Evolutionary conservation across 2,113 vertebrate species (phyloP), one percentile per base, ranked within the genome.

Genomic region (Trematocara stigmaticum): DNA sequence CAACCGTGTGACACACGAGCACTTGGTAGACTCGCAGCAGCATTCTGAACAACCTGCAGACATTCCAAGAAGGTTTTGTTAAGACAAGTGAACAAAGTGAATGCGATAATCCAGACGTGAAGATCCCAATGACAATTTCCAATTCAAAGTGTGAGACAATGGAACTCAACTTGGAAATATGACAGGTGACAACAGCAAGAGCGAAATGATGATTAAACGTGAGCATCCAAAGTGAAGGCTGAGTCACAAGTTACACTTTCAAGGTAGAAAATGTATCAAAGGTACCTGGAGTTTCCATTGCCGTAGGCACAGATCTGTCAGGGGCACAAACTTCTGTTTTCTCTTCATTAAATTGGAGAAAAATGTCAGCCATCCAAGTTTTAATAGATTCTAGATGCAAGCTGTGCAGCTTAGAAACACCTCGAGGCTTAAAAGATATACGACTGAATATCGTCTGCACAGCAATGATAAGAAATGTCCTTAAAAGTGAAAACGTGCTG

Each of bases 181-280:
- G 26, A 26, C 26, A 26, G 26, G 2, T 4, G 66, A 69, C 6
- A 23, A 69, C 38, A 42, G 38, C 7, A 23, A 15, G n/a, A 26
- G 7, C 0, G 0, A 26, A 16, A 23, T 0, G 1, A 20, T 0
- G 66, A 71, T 45, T 1, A 45, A 71, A 71, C 0, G 3, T 2
- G 7, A 45, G 7, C 40, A 71, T 71, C 20, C 12, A 71, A 45
- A 47, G 40, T 71, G 20, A 71, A 71, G 40, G 12, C 66, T 2
- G 66, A 71, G 13, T 47, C 20, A 71, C 13, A 71, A 71, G 20
- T 26, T 47, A 45, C 66, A 45, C 0, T 23, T 26, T 71, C 2
- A 45, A 10, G 5, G 40, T 71, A 69, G 38, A 69, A 69, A 42
- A 69, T 42, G 40, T 45, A 71, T 8, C 20, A 45, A 16, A 6